Percentiles rank a stretch among this genome's conserved stretches.
phyloP scores from a whole-genome alignment of 2,888 invertebrate species.

The Megalurothrips usitatus region DNA sequence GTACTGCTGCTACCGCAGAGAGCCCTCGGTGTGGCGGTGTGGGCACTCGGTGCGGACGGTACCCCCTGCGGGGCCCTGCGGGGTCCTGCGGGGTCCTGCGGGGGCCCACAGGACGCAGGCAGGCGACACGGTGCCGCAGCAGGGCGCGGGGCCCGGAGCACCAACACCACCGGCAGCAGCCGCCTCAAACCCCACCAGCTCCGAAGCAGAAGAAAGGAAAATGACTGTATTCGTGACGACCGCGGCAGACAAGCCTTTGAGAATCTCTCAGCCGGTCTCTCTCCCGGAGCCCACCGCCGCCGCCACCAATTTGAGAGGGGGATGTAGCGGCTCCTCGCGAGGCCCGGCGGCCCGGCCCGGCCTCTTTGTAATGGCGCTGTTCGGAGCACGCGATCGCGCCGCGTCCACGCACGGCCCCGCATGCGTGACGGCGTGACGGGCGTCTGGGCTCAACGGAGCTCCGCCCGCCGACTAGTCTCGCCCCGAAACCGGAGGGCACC shows the following conservation, averaged over 20 bases:
- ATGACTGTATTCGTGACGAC: slow-evolving; percentile 12
- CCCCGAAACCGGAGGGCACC: no score
- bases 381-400: not conserved
- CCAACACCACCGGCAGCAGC: not conserved
- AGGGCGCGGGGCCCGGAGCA: not conserved
- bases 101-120: no score
- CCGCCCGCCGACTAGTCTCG: no score
- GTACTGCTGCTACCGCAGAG: no score
- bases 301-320: not conserved
- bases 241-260: not conserved
- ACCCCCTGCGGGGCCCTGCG: no score
- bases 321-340: not conserved
- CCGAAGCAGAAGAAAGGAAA: not conserved
- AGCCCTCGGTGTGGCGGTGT: no score
- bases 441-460: no score
- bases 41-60: no score
- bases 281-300: not conserved
- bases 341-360: not conserved
- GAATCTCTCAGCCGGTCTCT: no score
- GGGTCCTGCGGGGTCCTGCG: no score
- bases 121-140: no score
- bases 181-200: no score
- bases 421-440: slow-evolving; percentile 5
- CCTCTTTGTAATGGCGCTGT: not conserved
- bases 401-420: not conserved